A percentile compares a stretch with the other conserved stretches of the same genome.
phyloP scores from a whole-genome alignment of 2,888 invertebrate genomes.

The Pomacea canaliculata region DNA sequence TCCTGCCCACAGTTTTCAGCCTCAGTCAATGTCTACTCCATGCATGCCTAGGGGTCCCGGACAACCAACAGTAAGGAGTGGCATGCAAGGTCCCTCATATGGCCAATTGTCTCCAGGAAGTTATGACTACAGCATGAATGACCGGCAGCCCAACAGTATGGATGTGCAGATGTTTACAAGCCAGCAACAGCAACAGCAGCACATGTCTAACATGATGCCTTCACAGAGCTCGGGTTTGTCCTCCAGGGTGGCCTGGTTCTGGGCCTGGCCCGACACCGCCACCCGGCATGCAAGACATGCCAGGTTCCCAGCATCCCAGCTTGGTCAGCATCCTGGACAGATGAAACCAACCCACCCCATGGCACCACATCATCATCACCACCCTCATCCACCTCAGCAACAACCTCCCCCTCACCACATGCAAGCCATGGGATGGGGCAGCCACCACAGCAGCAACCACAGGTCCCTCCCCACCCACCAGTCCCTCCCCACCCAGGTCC shows the following conservation, averaged over 20 bases:
- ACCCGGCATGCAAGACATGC: conserved; percentile 25
- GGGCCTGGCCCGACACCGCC: conserved; percentile 21
- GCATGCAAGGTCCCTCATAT: conserved; percentile 21
- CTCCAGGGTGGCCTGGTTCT: conserved; percentile 29
- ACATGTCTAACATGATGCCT: conserved; percentile 19
- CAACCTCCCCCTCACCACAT: conserved; percentile 31
- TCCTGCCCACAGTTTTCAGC: conserved; percentile 24
- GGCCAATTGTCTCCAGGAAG: conserved; percentile 12
- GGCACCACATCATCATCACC: conserved; percentile 19
- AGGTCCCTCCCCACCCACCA: background rate
- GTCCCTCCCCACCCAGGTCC: conserved; percentile 31
- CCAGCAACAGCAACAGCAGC: conserved; percentile 10
- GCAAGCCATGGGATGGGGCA: conserved; percentile 30
- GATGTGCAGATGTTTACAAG: conserved; percentile 19
- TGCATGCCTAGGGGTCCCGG: conserved; percentile 17
- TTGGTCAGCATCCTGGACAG: conserved; percentile 11
- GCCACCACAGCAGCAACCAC: conserved; percentile 14
- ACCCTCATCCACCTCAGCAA: conserved; percentile 24
- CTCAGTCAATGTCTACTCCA: conserved; percentile 31
- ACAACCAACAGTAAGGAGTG: background rate
- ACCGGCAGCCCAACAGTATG: conserved; percentile 5
- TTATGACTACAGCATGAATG: conserved; percentile 21
- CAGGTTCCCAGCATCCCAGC: conserved; percentile 15
- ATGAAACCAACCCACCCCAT: conserved; percentile 2
- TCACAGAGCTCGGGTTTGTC: conserved; percentile 9